Evolutionary conservation across 2,797 vertebrate genomes (phyloP).

Genomic region (Tokudaia tokunoshimensis): DNA sequence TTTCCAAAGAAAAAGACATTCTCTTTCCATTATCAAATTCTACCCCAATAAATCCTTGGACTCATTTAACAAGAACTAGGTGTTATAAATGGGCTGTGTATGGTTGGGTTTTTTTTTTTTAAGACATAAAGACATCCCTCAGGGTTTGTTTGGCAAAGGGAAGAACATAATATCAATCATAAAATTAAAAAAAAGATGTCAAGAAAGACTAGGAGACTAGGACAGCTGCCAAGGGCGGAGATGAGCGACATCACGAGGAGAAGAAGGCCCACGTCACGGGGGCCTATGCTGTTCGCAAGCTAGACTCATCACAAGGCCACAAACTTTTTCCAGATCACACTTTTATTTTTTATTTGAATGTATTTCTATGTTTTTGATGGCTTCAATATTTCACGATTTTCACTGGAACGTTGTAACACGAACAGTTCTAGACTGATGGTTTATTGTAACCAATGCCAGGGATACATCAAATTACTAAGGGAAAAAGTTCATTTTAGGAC

Average conservation of each 20-base stretch:
- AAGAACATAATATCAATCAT: not conserved
- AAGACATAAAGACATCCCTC: not conserved
- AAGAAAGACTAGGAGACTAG: not conserved
- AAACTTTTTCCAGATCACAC: not conserved
- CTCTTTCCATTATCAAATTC: constrained; percentile 60
- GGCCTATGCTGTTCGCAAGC: not conserved
- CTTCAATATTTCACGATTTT: not conserved
- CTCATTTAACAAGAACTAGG: constrained; percentile 50
- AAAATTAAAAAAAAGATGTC: not conserved
- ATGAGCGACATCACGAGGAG: not conserved
- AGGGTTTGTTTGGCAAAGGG: not conserved
- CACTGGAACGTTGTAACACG: not conserved
- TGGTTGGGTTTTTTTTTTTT: not conserved
- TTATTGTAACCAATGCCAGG: not conserved
- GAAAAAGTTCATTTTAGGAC: not conserved
- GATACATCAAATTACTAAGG: no score
- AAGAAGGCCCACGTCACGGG: not conserved
- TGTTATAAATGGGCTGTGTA: not conserved
- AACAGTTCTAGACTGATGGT: not conserved
- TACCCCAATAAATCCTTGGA: constrained; percentile 43
- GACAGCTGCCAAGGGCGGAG: not conserved
- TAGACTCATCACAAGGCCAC: not conserved
- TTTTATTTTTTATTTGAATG: not conserved
- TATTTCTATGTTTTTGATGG: not conserved
- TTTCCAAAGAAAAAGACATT: constrained; percentile 41